phyloP scores from a whole-genome alignment of 2,797 vertebrate genomes.

The Pangasius krempfi region DNA sequence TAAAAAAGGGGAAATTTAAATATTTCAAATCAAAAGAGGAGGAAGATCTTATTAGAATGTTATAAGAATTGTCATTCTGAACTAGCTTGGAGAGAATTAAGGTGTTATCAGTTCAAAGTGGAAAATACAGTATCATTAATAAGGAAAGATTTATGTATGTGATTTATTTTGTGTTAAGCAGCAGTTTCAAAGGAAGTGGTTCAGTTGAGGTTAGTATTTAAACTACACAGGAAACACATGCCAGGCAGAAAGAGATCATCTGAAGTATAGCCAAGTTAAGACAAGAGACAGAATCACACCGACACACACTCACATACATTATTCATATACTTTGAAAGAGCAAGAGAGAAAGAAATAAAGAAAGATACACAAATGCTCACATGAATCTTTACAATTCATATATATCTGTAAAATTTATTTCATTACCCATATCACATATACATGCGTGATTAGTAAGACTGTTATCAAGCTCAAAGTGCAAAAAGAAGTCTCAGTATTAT shows the following conservation, averaged over 20 bases:
- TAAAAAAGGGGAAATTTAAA: not conserved
- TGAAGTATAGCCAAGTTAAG: not conserved
- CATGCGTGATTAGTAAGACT: not conserved
- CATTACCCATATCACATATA: not conserved
- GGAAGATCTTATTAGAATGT: not conserved
- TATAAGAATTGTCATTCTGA: not conserved
- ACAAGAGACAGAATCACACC: not conserved
- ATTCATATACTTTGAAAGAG: not conserved
- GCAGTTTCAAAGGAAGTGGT: slow-evolving; percentile 48
- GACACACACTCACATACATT: not conserved
- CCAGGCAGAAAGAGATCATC: slow-evolving; percentile 6
- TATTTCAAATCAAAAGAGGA: not conserved
- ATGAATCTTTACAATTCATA: not conserved
- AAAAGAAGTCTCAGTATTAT: not conserved
- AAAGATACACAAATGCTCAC: not conserved
- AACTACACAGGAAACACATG: slow-evolving; percentile 56
- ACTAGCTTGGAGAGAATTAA: not conserved
- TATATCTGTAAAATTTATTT: not conserved
- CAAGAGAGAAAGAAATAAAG: not conserved
- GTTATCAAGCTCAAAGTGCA: not conserved
- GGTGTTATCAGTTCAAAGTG: not conserved
- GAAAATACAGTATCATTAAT: not conserved
- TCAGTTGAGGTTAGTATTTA: slow-evolving; percentile 52
- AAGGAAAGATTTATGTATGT: not conserved
- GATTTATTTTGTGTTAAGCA: not conserved